Evolutionary conservation across 2,888 invertebrate genomes (phyloP), one percentile per base, ranked within the genome.

Genomic region (Lacanobia oleracea): DNA sequence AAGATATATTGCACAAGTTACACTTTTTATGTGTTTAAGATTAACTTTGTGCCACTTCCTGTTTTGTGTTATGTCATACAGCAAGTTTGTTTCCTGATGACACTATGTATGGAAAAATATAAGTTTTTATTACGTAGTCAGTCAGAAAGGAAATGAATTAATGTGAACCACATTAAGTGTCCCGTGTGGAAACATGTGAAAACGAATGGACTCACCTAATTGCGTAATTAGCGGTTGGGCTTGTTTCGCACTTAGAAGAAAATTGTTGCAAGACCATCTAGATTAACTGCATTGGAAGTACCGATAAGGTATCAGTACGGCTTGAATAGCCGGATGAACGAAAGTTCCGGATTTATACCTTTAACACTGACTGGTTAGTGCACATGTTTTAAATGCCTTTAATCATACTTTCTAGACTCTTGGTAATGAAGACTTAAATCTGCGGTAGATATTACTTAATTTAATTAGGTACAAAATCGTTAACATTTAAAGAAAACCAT

Each of bases 1-100:
- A 79, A 79, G 79, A 80, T 75, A 80, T 75, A 85, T 87, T 88
- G 83, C 89, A 88, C 84, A 89, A 90, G 83, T 83, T 82, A 83
- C 75, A 77, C 76, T 81, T 81, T 81, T 82, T 79, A 75, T 84
- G 81, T 81, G 75, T 82, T 72, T 76, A 76, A 80, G 78, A 83
- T 85, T 85, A 81, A 82, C 69, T 78, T 81, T 76, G 79, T 72
- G 45, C 67, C n/a, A 82, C 78, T 87, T 88, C 84, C 86, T 83
- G 79, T 80, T 83, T 65, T 60, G 45, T 67, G 53, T 89, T 87
- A 88, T 82, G 81, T 86, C 86, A 87, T 75, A 69, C 67, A 56
- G 43, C 56, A 74, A 79, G 75, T 81, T 84, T 79, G 75, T 87
- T 83, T 80, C 82, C 79, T 78, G 70, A 76, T 66, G 72, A 51